phyloP scores from a whole-genome alignment of 2,113 vertebrate species.

The Hippocampus guttulatus region DNA sequence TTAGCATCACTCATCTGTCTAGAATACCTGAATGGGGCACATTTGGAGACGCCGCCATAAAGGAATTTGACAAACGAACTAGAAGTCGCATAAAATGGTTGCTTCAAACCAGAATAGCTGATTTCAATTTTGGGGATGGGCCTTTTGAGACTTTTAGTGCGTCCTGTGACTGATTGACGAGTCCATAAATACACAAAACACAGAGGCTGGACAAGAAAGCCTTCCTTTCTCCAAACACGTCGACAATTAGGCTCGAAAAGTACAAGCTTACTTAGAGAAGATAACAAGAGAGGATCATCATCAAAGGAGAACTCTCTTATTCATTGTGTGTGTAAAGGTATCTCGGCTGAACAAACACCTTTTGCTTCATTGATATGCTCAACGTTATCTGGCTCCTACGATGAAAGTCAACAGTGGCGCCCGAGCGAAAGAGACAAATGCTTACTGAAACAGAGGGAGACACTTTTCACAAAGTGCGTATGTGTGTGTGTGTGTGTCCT shows the following conservation, averaged over 20 bases:
- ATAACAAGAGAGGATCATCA: conserved; percentile 31
- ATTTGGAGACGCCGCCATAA: neutral
- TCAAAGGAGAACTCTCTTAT: neutral
- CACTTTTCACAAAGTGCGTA: neutral
- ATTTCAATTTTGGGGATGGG: neutral
- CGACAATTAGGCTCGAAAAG: conserved; percentile 34
- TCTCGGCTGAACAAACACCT: neutral
- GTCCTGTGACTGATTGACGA: too few species aligned
- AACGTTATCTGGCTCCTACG: conserved; percentile 11
- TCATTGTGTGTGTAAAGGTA: neutral
- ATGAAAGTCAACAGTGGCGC: conserved; percentile 24
- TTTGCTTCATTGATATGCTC: conserved; percentile 37
- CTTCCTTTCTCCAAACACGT: conserved; percentile 11
- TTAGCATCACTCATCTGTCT: neutral
- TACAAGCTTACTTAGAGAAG: conserved; percentile 12
- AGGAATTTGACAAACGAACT: neutral
- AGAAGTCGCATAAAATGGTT: too few species aligned
- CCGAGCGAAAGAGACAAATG: neutral
- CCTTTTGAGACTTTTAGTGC: too few species aligned
- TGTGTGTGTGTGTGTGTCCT: conserved; percentile 18
- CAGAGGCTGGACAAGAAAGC: neutral
- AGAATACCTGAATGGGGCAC: neutral
- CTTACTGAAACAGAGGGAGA: neutral
- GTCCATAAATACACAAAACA: neutral
- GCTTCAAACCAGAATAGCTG: too few species aligned